Base-by-base conservation (phyloP, 2,888 invertebrate species). In the Meghimatium bilineatum region DNA sequence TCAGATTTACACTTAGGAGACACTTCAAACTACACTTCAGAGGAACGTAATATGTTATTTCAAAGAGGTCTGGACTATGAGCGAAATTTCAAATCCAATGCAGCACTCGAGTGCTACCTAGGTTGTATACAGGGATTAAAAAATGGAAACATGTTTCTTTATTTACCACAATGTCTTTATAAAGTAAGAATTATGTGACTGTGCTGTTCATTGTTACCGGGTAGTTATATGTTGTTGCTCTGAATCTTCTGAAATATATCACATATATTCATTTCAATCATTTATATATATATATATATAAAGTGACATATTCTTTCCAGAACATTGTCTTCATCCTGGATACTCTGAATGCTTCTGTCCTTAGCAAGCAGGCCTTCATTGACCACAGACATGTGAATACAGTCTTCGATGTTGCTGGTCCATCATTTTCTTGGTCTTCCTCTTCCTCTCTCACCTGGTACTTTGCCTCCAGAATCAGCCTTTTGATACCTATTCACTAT, bases 121-220 rank as follows among this genome's bases (percentile, higher is more conserved):
- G 89, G 87, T 63, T 91, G 92, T 86, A 85, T 92, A 56, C 87
- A 87, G 10, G 90, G 91, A 23, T 87, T 92, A 20, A 87, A 88
- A 66, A 87, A 87, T 29, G 85, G 89, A 71, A 89, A 89, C 29
- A 86, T 86, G 36, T 93, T 93, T 86, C 85, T 89, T 10, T 88
- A 90, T 29, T 85, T 93, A 71, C 92, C 93, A 56, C 91, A 92
- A 85, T 93, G 93, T 79, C 88, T 93, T 20, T 89, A 91, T 86
- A 90, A 91, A 88, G 92, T 92, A 85, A 89, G 91, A 87, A 32
- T n/a, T 14, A n/a, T 71, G 36, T 71, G 23, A 17, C 56, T 56
- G 17, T 56, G 12, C 49, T 49, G 17, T 49, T 49, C 17, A 49
- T 49, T 49, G 17, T 49, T 49, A 56, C 3, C 17, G 8, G 44